A percentile compares a stretch with the other conserved stretches of the same genome.
Evolutionary conservation across 2,888 invertebrate genomes (phyloP).

Genomic region (Habrosyne pyritoides): DNA sequence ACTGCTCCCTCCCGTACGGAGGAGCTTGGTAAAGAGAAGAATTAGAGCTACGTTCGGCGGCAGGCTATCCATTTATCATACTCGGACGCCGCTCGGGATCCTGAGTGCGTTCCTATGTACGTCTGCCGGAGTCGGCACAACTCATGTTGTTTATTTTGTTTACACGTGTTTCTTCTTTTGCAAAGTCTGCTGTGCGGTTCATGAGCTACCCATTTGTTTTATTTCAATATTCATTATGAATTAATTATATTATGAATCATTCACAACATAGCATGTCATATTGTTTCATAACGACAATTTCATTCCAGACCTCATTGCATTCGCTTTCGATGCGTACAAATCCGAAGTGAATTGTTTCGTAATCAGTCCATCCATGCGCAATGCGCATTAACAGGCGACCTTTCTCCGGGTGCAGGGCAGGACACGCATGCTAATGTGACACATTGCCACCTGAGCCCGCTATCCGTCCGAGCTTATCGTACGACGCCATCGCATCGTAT

Average conservation of each 20-base stretch:
- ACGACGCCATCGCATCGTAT: slow-evolving; percentile 33
- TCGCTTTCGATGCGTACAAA: slow-evolving; percentile 4
- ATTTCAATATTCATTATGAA: slow-evolving; percentile 27
- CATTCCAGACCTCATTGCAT: background rate
- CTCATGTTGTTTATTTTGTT: slow-evolving; percentile 62
- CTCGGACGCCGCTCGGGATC: slow-evolving; percentile 50
- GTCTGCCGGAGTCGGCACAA: slow-evolving; percentile 39
- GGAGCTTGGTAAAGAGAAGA: slow-evolving; percentile 58
- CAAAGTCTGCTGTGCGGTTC: slow-evolving; percentile 44
- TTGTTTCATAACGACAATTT: background rate
- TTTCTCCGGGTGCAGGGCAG: slow-evolving; percentile 6
- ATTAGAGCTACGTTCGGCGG: slow-evolving; percentile 53
- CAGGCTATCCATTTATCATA: slow-evolving; percentile 72
- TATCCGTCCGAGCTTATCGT: slow-evolving; percentile 44
- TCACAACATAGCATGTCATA: slow-evolving; percentile 5
- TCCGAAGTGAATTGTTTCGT: background rate
- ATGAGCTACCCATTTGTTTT: slow-evolving; percentile 32
- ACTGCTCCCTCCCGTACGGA: slow-evolving; percentile 32
- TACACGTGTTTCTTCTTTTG: slow-evolving; percentile 54
- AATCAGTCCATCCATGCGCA: background rate
- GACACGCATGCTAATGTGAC: slow-evolving; percentile 25
- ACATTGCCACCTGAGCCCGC: slow-evolving; percentile 40
- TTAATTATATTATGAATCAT: slow-evolving; percentile 11
- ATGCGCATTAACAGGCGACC: background rate
- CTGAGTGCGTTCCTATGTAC: slow-evolving; percentile 78